These are phyloP conservation scores for Chrysomela aeneicollis DNA, from an alignment of 2,888 invertebrate genomes.

Conservation along the genomic window DNA sequence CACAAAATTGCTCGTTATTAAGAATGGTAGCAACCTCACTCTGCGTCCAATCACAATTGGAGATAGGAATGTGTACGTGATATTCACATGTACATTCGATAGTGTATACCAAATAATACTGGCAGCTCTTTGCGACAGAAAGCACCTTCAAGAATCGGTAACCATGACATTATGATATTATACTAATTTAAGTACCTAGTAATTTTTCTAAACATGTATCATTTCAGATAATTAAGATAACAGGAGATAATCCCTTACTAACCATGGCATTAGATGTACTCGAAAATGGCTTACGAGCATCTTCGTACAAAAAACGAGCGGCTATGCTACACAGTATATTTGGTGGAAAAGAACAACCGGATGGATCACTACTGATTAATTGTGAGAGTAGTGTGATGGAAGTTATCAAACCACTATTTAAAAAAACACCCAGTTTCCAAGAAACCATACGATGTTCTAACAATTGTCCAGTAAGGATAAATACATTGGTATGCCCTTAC, in stretches of 20 bases:
- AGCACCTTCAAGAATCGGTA: not conserved
- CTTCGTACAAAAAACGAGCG: not conserved
- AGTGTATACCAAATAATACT: conserved; percentile 10
- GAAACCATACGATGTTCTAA: not conserved
- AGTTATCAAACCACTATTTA: not conserved
- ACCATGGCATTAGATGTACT: not conserved
- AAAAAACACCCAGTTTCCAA: not conserved
- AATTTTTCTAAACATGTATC: not conserved
- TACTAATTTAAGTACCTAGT: not conserved
- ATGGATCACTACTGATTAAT: not conserved
- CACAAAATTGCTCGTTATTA: not conserved
- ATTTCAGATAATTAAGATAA: not conserved
- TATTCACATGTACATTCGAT: conserved; percentile 4
- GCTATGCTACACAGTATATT: not conserved
- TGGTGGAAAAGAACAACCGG: conserved; percentile 1
- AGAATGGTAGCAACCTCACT: not conserved
- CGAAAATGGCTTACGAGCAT: not conserved
- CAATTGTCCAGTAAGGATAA: not conserved
- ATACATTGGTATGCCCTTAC: not conserved
- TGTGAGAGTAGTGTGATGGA: not conserved
- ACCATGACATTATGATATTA: not conserved
- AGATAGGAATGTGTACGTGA: not conserved
- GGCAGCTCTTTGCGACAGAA: conserved; percentile 8
- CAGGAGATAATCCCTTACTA: not conserved
- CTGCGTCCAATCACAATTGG: not conserved